phyloP scores from a whole-genome alignment of 2,113 vertebrate genomes.

The Platanista minor region DNA sequence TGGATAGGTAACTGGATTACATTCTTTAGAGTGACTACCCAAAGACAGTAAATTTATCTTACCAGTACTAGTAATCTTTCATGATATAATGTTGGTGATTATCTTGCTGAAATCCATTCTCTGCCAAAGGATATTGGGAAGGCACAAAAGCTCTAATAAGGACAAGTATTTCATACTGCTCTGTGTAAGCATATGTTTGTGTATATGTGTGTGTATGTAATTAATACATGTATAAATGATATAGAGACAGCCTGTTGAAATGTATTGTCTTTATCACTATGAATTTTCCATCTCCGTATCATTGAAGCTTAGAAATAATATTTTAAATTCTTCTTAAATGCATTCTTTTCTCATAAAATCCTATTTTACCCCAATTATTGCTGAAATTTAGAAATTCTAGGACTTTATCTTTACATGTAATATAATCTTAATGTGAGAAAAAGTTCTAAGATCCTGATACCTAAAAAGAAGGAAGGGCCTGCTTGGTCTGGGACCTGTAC shows the following conservation, averaged over 20 bases:
- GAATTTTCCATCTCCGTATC: background rate
- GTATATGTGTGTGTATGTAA: background rate
- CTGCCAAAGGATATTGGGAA: background rate
- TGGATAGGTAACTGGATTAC: background rate
- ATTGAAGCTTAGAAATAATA: background rate
- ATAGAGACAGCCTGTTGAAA: background rate
- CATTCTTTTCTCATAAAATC: background rate
- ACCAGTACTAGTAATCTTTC: background rate
- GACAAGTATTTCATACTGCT: background rate
- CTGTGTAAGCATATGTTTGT: background rate
- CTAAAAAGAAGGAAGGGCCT: background rate
- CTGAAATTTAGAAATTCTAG: background rate
- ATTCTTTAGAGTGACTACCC: background rate
- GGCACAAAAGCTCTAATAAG: background rate
- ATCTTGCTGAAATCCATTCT: background rate
- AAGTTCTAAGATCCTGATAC: background rate
- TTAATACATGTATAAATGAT: background rate
- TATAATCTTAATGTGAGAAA: background rate
- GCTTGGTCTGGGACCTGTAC: background rate
- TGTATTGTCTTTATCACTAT: background rate
- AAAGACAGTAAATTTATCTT: background rate
- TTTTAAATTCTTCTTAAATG: background rate
- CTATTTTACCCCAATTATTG: background rate
- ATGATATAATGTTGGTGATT: background rate
- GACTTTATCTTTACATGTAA: background rate